A percentile compares a stretch with the other conserved stretches of the same genome.
These are phyloP conservation scores for Craseonycteris thonglongyai DNA, from an alignment of 2,113 vertebrate genomes.

Conservation along the genomic window DNA sequence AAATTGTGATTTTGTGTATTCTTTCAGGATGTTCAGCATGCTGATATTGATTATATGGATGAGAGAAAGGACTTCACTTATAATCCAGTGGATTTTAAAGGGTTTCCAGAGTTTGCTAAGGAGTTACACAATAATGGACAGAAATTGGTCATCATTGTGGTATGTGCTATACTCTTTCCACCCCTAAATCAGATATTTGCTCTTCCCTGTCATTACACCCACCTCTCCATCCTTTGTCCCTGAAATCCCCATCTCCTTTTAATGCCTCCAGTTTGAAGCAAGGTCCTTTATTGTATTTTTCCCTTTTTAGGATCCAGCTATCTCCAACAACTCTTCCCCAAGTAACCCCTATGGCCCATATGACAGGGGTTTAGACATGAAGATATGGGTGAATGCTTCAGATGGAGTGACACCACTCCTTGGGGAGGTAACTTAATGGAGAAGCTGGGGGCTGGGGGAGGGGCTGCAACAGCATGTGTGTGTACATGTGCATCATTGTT, in stretches of 20 bases:
- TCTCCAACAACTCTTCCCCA: slow-evolving; percentile 77
- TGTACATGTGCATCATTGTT: not conserved
- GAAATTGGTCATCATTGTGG: slow-evolving; percentile 91
- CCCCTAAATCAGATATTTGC: not conserved
- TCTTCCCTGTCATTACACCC: not conserved
- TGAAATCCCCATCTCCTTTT: not conserved
- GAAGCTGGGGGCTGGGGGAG: not conserved
- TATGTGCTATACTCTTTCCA: slow-evolving; percentile 50
- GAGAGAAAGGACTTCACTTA: slow-evolving; percentile 93
- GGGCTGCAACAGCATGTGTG: not conserved
- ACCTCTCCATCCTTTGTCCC: accelerated
- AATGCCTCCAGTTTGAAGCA: not conserved
- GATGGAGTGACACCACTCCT: slow-evolving; percentile 82
- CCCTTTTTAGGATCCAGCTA: slow-evolving; percentile 88
- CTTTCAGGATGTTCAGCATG: slow-evolving; percentile 91
- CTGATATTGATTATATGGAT: slow-evolving; percentile 98
- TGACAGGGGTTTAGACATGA: slow-evolving; percentile 75
- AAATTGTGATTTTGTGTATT: not conserved
- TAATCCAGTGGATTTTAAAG: slow-evolving; percentile 80
- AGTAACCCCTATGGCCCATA: slow-evolving; percentile 78
- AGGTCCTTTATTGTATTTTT: not conserved
- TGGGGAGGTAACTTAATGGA: slow-evolving; percentile 84
- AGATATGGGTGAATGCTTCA: slow-evolving; percentile 87
- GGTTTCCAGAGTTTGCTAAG: slow-evolving; percentile 85
- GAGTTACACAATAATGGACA: slow-evolving; percentile 85